Evolutionary conservation across 2,888 invertebrate species (phyloP), one percentile per base, ranked within the genome.

Genomic region (Trichacis sp.): DNA sequence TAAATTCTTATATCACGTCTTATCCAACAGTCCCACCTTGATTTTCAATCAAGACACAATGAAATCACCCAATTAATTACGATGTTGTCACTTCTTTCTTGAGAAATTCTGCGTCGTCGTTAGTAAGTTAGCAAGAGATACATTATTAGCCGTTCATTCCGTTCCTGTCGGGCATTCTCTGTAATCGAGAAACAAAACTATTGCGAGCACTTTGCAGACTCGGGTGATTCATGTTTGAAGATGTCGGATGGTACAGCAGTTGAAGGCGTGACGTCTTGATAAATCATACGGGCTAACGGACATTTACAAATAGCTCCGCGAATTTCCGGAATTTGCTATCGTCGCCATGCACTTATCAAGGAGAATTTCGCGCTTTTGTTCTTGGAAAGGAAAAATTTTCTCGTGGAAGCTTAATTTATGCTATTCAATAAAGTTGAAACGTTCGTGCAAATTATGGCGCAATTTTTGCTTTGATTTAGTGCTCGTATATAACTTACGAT

Each of bases 101-200:
- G 30, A 42, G 55, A 55, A 17, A 43, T 11, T 33, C 18, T n/a
- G 18, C 46, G 15, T 47, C 29, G 43, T 9, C 47, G 52, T 62
- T 49, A 46, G 52, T 53, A 53, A 63, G 48, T 63, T 52, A 49
- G 53, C 40, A 53, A 46, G 50, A 63, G 63, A 54, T 56, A 63
- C 57, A 53, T 63, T 63, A 63, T 64, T 55, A 55, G 47, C 58
- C 40, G 58, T 43, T 64, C 48, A 64, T 58, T 64, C 58, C 46
- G 20, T 58, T 64, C 40, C 45, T 40, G 20, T 20, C 46, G 5
- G 33, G 24, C 51, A 17, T 61, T 42, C 15, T 40, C 19, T 40
- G 48, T 15, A 47, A 55, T 61, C 14, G 45, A 29, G 50, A 55
- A 47, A 50, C 33, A 30, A 45, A 60, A 60, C 54, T 38, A 19